phyloP scores from a whole-genome alignment of 2,888 invertebrate genomes.

The Troides aeacus region DNA sequence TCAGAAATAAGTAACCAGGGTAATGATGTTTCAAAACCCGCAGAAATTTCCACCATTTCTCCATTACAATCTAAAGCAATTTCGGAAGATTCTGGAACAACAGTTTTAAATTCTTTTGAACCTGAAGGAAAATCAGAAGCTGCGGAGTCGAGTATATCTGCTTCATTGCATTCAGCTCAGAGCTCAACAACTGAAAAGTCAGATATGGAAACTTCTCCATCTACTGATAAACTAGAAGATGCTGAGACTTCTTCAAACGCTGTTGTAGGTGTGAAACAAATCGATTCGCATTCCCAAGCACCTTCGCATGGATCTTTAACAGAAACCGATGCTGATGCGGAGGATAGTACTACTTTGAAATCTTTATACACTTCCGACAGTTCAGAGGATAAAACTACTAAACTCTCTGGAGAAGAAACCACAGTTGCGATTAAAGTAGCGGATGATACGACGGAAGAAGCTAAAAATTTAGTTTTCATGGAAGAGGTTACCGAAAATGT shows the following conservation, averaged over 20 bases:
- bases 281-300: conserved; percentile 2
- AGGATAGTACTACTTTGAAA: neutral
- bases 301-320: conserved; percentile 4
- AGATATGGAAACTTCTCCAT: conserved; percentile 17
- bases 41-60: neutral
- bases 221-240: conserved; percentile 9
- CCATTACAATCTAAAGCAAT: no score
- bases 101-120: neutral
- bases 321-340: neutral
- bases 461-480: neutral
- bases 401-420: conserved; percentile 14
- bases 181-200: conserved; percentile 19
- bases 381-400: conserved; percentile 7
- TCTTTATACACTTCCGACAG: conserved; percentile 1
- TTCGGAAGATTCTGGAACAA: neutral
- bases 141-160: no score
- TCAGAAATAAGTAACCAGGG: conserved; percentile 24
- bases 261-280: neutral
- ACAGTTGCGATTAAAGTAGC: conserved; percentile 3
- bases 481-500: neutral
- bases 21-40: neutral
- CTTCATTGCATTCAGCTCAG: no score
- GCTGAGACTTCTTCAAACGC: neutral
- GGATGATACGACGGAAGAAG: neutral
- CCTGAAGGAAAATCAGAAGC: neutral